Base-by-base conservation (phyloP, 64 coral and sea anemone species). In the Catalaphyllia jardinei region DNA sequence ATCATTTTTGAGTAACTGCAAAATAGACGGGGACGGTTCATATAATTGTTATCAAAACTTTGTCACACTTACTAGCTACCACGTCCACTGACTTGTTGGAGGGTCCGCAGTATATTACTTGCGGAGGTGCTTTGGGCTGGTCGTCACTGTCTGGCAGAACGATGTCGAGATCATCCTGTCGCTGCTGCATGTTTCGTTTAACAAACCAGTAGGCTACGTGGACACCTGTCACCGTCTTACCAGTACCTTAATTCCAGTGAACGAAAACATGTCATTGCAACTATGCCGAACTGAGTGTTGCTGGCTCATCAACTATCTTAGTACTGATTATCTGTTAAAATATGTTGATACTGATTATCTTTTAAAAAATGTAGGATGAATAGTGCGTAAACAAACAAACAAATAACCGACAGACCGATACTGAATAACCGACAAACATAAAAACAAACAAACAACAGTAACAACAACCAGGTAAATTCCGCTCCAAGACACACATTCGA, bases 71-170 rank as follows among this genome's bases (percentile, higher is more conserved):
- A 98, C 96, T 46, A 60, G 90, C 89, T 16, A 98, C 93, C 20
- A 98, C 96, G 31, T 98, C 96, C 19, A 98, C 96, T 31, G 93
- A 92, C 59, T 98, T 98, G 93, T 98, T 98, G 30, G 96, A 98
- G 30, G 96, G 96, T 33, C 96, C 96, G 29, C 96, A 98, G 89
- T 98, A 98, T 20, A 98, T 71, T 51, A 98, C 93, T 60, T 95
- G 93, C 20, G 80, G 80, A n/a, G 90, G 90, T 2, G 76, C 87
- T 5, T 78, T 86, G 1, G 54, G 62, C 12, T 89, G 18, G 6
- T 42, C 4, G 27, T 2, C 16, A 87, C 83, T 64, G 30, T 85
- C 51, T 28, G 17, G 49, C 22, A 62, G 79, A 30, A 19, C 11
- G 22, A 55, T 71, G 24, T 78, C 19, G 8, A n/a, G 3, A 42